Evolutionary conservation across 2,888 invertebrate genomes (phyloP), one percentile per base, ranked within the genome.

Genomic region (Pyrgus malvae): DNA sequence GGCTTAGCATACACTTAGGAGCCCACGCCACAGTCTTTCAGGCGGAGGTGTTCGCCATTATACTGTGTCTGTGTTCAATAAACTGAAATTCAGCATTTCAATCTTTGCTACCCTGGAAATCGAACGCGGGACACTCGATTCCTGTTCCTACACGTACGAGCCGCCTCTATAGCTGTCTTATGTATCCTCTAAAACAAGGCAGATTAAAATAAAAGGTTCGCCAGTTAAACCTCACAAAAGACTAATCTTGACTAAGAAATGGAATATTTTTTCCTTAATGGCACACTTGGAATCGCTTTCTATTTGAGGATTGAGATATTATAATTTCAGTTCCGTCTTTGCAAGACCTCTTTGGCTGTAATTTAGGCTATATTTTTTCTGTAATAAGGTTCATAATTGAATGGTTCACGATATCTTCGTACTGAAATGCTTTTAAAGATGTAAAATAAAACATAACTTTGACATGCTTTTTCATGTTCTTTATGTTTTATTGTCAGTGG

Each of bases 261-360:
- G 48, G 38, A 27, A 48, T 49, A 60, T 49, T 58, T 56, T n/a
- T 51, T 51, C 53, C 44, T 59, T 61, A 59, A 60, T 61, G 48
- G 60, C 58, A 60, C 54, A 56, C 48, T 51, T 56, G 48, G 37
- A 55, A 44, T 38, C 48, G 23, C 48, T 48, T 38, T 38, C 38
- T 38, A 27, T 48, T 46, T 38, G 37, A 38, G 23, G 25, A 38
- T 48, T 48, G 38, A 48, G 38, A 48, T 48, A 48, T 48, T 48
- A 48, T 48, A 48, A 48, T 48, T 48, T 37, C 38, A 17, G 48
- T n/a, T 48, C 38, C 27, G 29, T 48, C 27, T 27, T 29, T 48
- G 19, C 17, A 17, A 14, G 46, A 14, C 29, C 8, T n/a, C 4
- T 29, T 29, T 44, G 19, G 2, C 12, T 9, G 17, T 8, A 35